These are phyloP conservation scores for Loxodonta africana DNA, from an alignment of 2,113 vertebrate genomes.

Conservation along the genomic window DNA sequence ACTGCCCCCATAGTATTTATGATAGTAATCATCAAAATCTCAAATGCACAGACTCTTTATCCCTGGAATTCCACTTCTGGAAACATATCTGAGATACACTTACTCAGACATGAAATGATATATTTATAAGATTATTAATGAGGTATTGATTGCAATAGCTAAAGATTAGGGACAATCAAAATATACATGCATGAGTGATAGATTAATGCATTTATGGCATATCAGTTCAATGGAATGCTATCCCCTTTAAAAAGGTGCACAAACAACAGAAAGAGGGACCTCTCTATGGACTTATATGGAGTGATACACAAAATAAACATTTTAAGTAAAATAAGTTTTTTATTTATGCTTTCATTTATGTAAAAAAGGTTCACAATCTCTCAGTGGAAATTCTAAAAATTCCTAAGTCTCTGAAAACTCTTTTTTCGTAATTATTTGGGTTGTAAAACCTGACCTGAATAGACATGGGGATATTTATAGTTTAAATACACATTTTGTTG, in stretches of 20 bases:
- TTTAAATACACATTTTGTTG: neutral
- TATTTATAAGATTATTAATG: neutral
- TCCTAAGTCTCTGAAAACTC: neutral
- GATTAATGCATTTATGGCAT: neutral
- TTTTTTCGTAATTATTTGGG: neutral
- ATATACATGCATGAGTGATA: neutral
- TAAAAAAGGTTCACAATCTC: neutral
- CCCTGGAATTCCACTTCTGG: neutral
- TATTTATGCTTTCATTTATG: neutral
- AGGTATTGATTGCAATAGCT: neutral
- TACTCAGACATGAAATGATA: neutral
- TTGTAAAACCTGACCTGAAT: constrained; percentile 25
- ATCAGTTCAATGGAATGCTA: neutral
- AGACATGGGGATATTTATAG: neutral
- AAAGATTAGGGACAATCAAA: neutral
- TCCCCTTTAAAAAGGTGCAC: neutral
- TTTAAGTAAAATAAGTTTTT: neutral
- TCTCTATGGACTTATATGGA: neutral
- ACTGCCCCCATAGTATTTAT: neutral
- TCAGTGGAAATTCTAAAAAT: constrained; percentile 3
- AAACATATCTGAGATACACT: neutral
- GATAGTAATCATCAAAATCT: neutral
- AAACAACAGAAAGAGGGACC: neutral
- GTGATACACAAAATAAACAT: neutral
- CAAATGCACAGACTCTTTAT: neutral